These are phyloP conservation scores for Trichopria drosophilae DNA, from an alignment of 2,888 invertebrate genomes.

Conservation along the genomic window DNA sequence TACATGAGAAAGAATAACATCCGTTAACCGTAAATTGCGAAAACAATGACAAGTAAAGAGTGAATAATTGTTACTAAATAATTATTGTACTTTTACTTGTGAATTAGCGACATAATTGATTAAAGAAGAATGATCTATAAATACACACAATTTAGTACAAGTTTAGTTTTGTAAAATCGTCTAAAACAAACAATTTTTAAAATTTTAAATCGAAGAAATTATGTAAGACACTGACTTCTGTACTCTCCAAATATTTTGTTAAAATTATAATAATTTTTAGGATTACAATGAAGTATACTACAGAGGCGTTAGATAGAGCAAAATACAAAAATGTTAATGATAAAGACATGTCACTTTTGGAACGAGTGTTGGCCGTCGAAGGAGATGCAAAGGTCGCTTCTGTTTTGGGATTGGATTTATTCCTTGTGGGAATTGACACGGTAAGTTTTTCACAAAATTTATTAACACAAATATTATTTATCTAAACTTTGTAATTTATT, in stretches of 20 bases:
- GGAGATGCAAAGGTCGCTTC: constrained; percentile 67
- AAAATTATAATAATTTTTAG: too few species aligned
- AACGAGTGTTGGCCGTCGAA: constrained; percentile 66
- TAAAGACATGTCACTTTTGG: constrained; percentile 64
- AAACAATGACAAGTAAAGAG: too few species aligned
- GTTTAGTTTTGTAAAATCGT: too few species aligned
- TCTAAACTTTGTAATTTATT: background rate
- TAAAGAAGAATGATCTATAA: too few species aligned
- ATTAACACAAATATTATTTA: background rate
- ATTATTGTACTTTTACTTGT: too few species aligned
- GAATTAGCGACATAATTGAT: too few species aligned
- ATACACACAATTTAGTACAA: too few species aligned
- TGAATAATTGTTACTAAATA: too few species aligned
- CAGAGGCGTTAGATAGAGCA: constrained; percentile 61
- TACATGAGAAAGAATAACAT: too few species aligned
- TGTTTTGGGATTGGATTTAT: constrained; percentile 75
- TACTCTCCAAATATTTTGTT: background rate
- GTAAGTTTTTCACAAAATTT: constrained; percentile 57
- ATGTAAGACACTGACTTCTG: background rate
- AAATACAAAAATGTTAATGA: constrained; percentile 47
- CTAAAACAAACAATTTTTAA: too few species aligned
- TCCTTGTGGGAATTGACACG: constrained; percentile 79
- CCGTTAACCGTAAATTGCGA: too few species aligned
- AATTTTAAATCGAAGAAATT: background rate
- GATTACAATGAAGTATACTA: constrained; percentile 67